These are phyloP conservation scores for Coenonympha glycerion DNA, from an alignment of 2,888 invertebrate genomes.

Conservation along the genomic window DNA sequence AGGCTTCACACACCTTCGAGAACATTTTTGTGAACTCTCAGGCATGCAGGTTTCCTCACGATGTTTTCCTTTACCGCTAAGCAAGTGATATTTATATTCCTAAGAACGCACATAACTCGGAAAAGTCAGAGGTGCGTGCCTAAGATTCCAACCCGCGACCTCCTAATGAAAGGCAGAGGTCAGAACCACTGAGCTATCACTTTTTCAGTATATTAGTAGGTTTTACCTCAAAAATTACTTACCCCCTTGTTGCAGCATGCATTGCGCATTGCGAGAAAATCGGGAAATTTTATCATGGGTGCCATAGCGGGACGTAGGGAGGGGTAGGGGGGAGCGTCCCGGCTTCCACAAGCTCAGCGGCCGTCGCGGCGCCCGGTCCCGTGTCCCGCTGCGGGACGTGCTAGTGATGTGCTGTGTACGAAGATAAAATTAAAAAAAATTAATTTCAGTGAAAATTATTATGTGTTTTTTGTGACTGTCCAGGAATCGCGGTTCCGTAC, in stretches of 20 bases:
- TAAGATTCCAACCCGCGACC: too few relatives aligned
- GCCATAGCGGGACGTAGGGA: slow-evolving; percentile 32
- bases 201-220: too few relatives aligned
- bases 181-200: too few relatives aligned
- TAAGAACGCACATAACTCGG: too few relatives aligned
- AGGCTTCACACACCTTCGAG: too few relatives aligned
- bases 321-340: slow-evolving; percentile 30
- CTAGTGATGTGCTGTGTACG: slow-evolving; percentile 32
- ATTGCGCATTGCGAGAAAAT: slow-evolving; percentile 57
- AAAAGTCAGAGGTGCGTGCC: too few relatives aligned
- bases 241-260: slow-evolving; percentile 41
- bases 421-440: slow-evolving; percentile 23
- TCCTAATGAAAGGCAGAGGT: too few relatives aligned
- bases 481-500: slow-evolving; percentile 37
- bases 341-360: slow-evolving; percentile 48
- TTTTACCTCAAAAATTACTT: neutral
- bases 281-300: slow-evolving; percentile 61
- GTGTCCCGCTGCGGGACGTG: slow-evolving; percentile 30
- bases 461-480: slow-evolving; percentile 31
- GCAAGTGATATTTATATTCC: too few relatives aligned
- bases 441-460: slow-evolving; percentile 24
- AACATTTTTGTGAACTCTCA: too few relatives aligned
- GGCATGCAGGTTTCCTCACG: too few relatives aligned
- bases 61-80: too few relatives aligned
- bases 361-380: slow-evolving; percentile 39